Base-by-base conservation (phyloP, 2,888 invertebrate species). In the Dicyrtoma fusca region DNA sequence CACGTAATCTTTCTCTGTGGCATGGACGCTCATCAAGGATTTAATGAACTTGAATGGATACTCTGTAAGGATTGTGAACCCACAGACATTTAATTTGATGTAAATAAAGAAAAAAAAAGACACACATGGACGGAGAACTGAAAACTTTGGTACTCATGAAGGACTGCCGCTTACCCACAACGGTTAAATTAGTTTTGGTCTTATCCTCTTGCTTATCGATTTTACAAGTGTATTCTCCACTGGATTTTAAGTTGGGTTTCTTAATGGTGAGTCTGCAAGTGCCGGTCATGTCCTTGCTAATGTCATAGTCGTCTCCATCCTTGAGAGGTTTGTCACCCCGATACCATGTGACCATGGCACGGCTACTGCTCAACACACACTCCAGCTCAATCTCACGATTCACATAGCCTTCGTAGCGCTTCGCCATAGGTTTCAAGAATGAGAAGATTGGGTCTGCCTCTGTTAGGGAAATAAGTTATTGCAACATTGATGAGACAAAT, bases 331-430 rank as follows among this genome's bases (percentile, higher is more conserved):
- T 87, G 44, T 91, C 91, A 81, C 89, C 94, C 83, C 90, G 92
- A 85, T 89, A 93, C 97, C 99, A 99, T 65, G 91, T 89, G n/a
- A 99, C 92, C 80, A 91, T 90, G 10, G 98, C 98, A 84, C 97
- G 89, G 81, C 92, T 93, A 83, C 92, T 96, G 82, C 93, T 97
- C 57, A 98, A 92, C 47, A 92, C 89, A 85, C 98, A 99, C 84
- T 98, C 97, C 81, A 99, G 86, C 72, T 90, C 88, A 0, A 91
- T 89, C 83, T 97, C 97, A 83, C 97, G 97, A 81, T 91, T 89
- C 0, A 93, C 91, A 83, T 91, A 96, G 21, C 97, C 95, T 81
- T 93, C 94, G 57, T 90, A 88, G 81, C 90, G 92, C 85, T 95
- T 95, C 80, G 93, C 92, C 66, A 99, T 86, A 53, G 89, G 90